Base-by-base conservation (phyloP, 2,888 invertebrate genomes). In the Aromia moschata region DNA sequence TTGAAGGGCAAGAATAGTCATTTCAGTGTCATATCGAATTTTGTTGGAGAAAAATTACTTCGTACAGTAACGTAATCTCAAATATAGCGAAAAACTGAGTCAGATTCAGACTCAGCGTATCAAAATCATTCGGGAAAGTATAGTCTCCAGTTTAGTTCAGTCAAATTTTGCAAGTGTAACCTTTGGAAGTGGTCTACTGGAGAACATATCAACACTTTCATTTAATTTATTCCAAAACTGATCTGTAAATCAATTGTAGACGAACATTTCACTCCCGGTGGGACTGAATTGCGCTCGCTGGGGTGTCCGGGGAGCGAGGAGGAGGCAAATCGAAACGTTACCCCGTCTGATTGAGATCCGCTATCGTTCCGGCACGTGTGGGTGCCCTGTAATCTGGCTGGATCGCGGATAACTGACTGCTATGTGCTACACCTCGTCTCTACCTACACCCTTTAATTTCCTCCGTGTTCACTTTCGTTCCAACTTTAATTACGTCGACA, bases 361-460 rank as follows among this genome's bases (percentile, higher is more conserved):
- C 56, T 62, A 62, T 61, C 63, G 64, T 36, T 37, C 31, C 55
- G 58, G 56, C 68, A 68, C 64, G 68, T 70, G 73, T 71, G 65
- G 56, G 60, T 63, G 67, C 71, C 73, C 72, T 76, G 70, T 76
- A 76, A 76, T 74, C 72, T 70, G 67, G 67, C 67, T n/a, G 68
- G 72, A 74, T 76, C 74, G 71, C 71, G 65, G 67, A 67, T 71
- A 73, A 73, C 70, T 69, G 70, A 70, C 70, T 72, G 72, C 73
- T 70, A 69, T 69, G 68, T 65, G 70, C 71, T 72, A 71, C 71
- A 72, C 72, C 72, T 73, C 69, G 66, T 62, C 71, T 73, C 69
- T 65, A 67, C 71, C 68, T 74, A 74, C 69, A 76, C 75, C 76
- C 75, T 76, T 75, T 76, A 74, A 76, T 76, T 75, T 75, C 71